phyloP scores from a whole-genome alignment of 2,113 vertebrate genomes.

The Thymallus thymallus region DNA sequence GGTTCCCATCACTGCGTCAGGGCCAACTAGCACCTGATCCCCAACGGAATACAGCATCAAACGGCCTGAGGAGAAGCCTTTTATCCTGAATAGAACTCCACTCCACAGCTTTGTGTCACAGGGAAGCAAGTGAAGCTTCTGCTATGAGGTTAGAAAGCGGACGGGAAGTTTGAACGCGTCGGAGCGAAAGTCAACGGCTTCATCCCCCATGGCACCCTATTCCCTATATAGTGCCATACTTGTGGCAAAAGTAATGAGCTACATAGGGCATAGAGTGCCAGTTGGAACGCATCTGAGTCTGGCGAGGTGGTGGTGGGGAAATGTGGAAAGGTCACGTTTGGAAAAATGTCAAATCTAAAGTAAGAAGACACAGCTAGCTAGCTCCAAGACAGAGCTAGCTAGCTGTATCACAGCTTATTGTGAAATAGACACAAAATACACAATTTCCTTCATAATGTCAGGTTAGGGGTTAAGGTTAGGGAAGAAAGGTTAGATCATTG shows the following conservation, averaged over 20 bases:
- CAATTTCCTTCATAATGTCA: too few relatives aligned
- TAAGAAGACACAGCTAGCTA: slow-evolving; percentile 36
- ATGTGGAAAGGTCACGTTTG: slow-evolving; percentile 54
- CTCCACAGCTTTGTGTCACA: slow-evolving; percentile 38
- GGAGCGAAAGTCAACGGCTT: slow-evolving; percentile 53
- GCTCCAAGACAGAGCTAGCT: slow-evolving; percentile 38
- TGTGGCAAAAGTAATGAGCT: too few relatives aligned
- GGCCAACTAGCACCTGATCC: slow-evolving; percentile 46
- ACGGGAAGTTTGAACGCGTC: slow-evolving; percentile 45
- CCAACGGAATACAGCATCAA: slow-evolving; percentile 54
- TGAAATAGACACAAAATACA: too few relatives aligned
- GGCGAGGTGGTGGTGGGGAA: not conserved
- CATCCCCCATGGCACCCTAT: too few relatives aligned
- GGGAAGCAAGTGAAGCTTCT: slow-evolving; percentile 16
- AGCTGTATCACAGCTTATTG: not conserved
- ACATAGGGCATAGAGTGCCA: not conserved
- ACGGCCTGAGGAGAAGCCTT: slow-evolving; percentile 56
- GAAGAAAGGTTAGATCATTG: too few relatives aligned
- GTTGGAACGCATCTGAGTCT: not conserved
- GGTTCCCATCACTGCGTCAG: slow-evolving; percentile 58
- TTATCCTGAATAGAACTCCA: slow-evolving; percentile 51
- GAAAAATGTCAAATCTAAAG: slow-evolving; percentile 33
- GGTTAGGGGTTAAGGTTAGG: too few relatives aligned
- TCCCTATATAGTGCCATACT: slow-evolving; percentile 4
- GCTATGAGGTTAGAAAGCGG: not conserved